Base-by-base conservation (phyloP, 2,797 vertebrate species). In the Lacerta agilis region DNA sequence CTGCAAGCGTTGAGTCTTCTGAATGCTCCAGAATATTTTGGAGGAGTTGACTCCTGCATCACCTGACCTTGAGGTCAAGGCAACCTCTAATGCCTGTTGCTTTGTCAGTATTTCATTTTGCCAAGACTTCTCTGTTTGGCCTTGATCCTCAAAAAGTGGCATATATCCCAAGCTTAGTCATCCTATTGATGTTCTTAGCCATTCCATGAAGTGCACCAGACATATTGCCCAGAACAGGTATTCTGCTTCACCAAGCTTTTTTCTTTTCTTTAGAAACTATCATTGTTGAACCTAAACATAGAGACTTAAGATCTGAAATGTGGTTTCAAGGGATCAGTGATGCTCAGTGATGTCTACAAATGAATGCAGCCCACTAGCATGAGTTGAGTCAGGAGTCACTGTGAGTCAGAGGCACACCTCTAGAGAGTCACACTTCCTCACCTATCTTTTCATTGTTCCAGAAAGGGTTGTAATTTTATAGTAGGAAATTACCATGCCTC, bases 401-500 rank as follows among this genome's bases (percentile, higher is more conserved):
- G 38, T 85, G 86, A 85, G 17, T 87, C 86, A 90, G 71, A 85
- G 69, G 17, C 25, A 29, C 76, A 38, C 67, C 23, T 81, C 33
- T 17, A 23, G 76, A 81, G 67, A 88, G 58, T 82, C 90, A 58
- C 4, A 75, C 75, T 0, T 69, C n/a, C 0, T 82, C 23, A 69
- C 66, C 27, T 86, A 9, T 64, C 87, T 86, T 83, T 89, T 88
- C 69, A 27, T 88, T 87, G 38, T 86, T 79, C 77, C 45, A 43
- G 76, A 83, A 79, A 8, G 2, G 8, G 11, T 8, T 80, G 58
- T 33, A 87, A 76, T 76, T 43, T 67, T 86, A 89, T 76, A 43
- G 29, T 81, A 81, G 64, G n/a, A 86, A 85, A 76, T 76, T 38
- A 76, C 5, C 72, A 55, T 81, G n/a, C 41, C 55, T 55, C 78